These are phyloP conservation scores for Ennomos fuscantarius DNA, from an alignment of 2,888 invertebrate genomes.

Conservation along the genomic window DNA sequence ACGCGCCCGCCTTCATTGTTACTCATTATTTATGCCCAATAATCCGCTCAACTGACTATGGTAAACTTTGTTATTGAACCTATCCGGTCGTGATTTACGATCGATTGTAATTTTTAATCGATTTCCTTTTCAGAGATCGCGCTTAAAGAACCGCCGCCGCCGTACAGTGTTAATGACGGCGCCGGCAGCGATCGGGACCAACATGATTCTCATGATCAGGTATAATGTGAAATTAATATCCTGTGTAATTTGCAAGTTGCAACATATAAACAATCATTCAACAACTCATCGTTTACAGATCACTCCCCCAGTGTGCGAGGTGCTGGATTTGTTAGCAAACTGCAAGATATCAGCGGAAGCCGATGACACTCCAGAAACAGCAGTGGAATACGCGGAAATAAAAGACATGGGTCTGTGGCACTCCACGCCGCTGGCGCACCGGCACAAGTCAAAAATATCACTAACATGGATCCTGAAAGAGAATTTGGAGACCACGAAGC, in stretches of 20 bases:
- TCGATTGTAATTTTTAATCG: slow-evolving; percentile 58
- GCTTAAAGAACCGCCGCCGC: slow-evolving; percentile 74
- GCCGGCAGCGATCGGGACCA: slow-evolving; percentile 46
- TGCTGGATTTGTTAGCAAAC: slow-evolving; percentile 72
- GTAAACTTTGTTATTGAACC: slow-evolving; percentile 60
- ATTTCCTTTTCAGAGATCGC: slow-evolving; percentile 67
- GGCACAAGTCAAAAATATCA: slow-evolving; percentile 88
- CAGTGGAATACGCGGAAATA: slow-evolving; percentile 74
- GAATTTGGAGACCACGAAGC: slow-evolving; percentile 78
- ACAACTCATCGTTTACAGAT: slow-evolving; percentile 51
- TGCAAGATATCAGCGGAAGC: slow-evolving; percentile 59
- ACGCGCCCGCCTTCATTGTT: slow-evolving; percentile 56
- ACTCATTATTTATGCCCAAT: slow-evolving; percentile 63
- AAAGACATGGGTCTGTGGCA: slow-evolving; percentile 81
- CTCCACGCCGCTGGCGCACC: slow-evolving; percentile 73
- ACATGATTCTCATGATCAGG: slow-evolving; percentile 52
- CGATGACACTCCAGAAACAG: slow-evolving; percentile 52
- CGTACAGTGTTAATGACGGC: slow-evolving; percentile 69
- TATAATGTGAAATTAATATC: slow-evolving; percentile 43
- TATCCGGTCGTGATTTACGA: slow-evolving; percentile 53
- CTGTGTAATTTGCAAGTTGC: not conserved
- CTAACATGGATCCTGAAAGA: slow-evolving; percentile 91
- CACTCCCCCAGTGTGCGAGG: slow-evolving; percentile 62
- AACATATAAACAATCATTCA: slow-evolving; percentile 21
- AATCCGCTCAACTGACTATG: slow-evolving; percentile 63